Base-by-base conservation (phyloP, 2,888 invertebrate genomes). In the Papilio gigon region DNA sequence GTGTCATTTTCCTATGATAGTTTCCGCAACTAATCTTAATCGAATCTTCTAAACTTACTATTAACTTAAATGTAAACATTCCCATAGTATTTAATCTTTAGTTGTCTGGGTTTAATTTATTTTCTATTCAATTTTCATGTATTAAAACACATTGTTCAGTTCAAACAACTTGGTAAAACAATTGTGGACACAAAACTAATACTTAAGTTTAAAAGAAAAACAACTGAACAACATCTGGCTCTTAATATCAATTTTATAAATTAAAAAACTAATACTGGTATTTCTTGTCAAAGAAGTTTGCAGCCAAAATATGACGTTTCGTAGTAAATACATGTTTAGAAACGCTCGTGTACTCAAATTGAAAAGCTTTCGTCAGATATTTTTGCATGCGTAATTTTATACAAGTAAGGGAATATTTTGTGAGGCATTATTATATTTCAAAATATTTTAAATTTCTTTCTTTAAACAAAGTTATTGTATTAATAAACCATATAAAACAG, bases 301-400 rank as follows among this genome's bases (percentile, higher is more conserved):
- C 53, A 53, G n/a, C 9, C 27, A 6, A 53, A 53, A 53, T 30
- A 30, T 53, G 50, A 50, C 27, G n/a, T n/a, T 50, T 53, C 27
- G n/a, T n/a, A 27, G 53, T 53, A 53, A 27, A 27, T 30, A 50
- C 50, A 27, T 27, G 11, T 50, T 27, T 50, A 27, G 27, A 27
- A 27, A 50, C 50, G 27, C 50, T 6, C 27, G 25, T 47, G 22
- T 50, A 22, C 27, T 50, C 27, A 12, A 27, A 50, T 14, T 50
- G 14, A 14, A 50, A 27, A n/a, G 50, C 25, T n/a, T 1, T 27
- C 14, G 25, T 27, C 27, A 11, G 25, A 50, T 50, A 50, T 50
- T 50, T 50, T n/a, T 47, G 8, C 20, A 25, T 3, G 50, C 27
- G 25, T 50, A n/a, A 27, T 50, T 50, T 50, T 2, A 25, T 47